A percentile compares a stretch with the other conserved stretches of the same genome.
Evolutionary conservation across 2,797 vertebrate species (phyloP).

Genomic region (Melanotaenia nigrans): DNA sequence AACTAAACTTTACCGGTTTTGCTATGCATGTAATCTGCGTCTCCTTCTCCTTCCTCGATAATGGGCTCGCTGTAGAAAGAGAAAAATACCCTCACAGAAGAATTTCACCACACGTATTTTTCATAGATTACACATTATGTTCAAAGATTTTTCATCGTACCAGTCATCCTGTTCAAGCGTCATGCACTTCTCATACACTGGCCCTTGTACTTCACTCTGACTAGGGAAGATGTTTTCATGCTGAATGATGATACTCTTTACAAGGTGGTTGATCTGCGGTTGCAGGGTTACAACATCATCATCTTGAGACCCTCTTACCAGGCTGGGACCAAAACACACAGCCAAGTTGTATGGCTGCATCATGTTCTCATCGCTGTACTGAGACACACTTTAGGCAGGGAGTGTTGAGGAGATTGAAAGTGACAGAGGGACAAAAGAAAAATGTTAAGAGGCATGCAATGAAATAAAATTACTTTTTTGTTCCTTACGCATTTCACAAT

Average conservation of each 20-base stretch:
- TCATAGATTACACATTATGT: fast-evolving
- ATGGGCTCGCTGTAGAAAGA: constrained; percentile 71
- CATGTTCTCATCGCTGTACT: constrained; percentile 96
- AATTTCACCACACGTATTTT: neutral
- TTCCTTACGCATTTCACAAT: neutral
- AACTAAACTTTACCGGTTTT: constrained; percentile 72
- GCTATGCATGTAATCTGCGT: constrained; percentile 54
- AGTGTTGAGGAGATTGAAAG: neutral
- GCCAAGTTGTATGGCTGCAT: constrained; percentile 94
- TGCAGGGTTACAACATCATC: constrained; percentile 86
- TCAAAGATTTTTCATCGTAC: constrained; percentile 61
- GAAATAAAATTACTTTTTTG: neutral
- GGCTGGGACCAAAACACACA: constrained; percentile 92
- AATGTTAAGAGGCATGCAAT: neutral
- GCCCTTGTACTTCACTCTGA: constrained; percentile 78
- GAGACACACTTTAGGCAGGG: constrained; percentile 82
- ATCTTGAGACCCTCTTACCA: constrained; percentile 80
- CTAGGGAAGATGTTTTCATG: constrained; percentile 86
- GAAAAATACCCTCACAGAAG: constrained; percentile 10
- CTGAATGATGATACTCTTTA: constrained; percentile 86
- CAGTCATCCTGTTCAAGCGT: constrained; percentile 81
- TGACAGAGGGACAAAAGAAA: neutral
- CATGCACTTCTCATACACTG: constrained; percentile 91
- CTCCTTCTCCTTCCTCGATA: constrained; percentile 80
- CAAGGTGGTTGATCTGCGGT: constrained; percentile 86